These are phyloP conservation scores for Lamproptera curius DNA, from an alignment of 2,888 invertebrate genomes.

Conservation along the genomic window DNA sequence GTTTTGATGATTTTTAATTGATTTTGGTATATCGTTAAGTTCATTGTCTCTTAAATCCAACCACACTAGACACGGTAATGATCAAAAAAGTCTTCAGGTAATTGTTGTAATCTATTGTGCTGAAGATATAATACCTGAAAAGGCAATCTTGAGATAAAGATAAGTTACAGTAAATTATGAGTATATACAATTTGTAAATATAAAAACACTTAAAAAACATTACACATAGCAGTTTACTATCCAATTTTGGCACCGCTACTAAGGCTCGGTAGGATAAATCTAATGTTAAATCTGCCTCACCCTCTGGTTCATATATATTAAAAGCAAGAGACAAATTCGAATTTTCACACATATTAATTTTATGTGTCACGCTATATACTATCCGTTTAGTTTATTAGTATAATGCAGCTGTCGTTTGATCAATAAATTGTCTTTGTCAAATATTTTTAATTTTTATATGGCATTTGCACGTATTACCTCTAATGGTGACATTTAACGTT, in stretches of 20 bases:
- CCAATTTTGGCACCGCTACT: slow-evolving; percentile 40
- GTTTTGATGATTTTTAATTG: slow-evolving; percentile 74
- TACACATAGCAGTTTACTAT: slow-evolving; percentile 45
- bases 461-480: too few species aligned
- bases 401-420: slow-evolving; percentile 37
- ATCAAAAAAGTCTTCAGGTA: slow-evolving; percentile 80
- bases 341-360: slow-evolving; percentile 39
- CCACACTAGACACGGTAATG: slow-evolving; percentile 78
- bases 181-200: too few species aligned
- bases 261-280: slow-evolving; percentile 50
- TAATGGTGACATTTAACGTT: too few species aligned
- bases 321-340: slow-evolving; percentile 26
- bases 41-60: slow-evolving; percentile 81
- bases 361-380: too few species aligned
- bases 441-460: slow-evolving; percentile 1
- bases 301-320: slow-evolving; percentile 53
- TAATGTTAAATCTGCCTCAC: slow-evolving; percentile 45
- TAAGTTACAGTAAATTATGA: too few species aligned
- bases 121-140: slow-evolving; percentile 66
- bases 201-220: too few species aligned
- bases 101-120: slow-evolving; percentile 70
- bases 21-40: slow-evolving; percentile 72
- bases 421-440: slow-evolving; percentile 35
- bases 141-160: too few species aligned
- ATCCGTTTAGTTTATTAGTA: too few species aligned